Base-by-base conservation (phyloP, 2,888 invertebrate species). In the Platerodrilus igneus region DNA sequence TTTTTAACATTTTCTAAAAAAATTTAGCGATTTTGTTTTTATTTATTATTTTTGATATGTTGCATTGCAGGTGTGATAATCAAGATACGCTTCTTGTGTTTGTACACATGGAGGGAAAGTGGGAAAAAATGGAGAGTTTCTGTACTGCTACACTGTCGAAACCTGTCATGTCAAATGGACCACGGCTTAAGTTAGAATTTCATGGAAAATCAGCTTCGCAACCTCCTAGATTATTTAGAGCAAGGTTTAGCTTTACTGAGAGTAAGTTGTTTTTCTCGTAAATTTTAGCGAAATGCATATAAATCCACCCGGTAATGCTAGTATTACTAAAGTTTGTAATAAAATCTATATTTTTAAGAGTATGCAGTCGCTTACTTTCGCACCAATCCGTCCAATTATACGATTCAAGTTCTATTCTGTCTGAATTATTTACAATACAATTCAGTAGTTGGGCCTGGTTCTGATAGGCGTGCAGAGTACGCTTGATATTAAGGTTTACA, bases 161-260 rank as follows among this genome's bases (percentile, higher is more conserved):
- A 52, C 89, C 90, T 39, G 76, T 95, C 50, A 95, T 96, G 94
- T 95, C 94, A 41, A 90, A 85, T 62, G 89, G 90, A 23, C 86
- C 88, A 31, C 78, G 85, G 57, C 73, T 96, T 60, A 81, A 86
- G 63, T 70, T 96, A 39, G 89, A 92, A 67, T 94, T 94, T 64
- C 77, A 81, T 45, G 89, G 89, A 30, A 75, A 80, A 33, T 74
- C 78, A 56, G 84, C 85, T n/a, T 84, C 86, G 15, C 78, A 84
- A 55, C 79, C 82, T 56, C 81, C 84, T 30, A 81, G 84, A 59
- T 93, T 93, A 46, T 94, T 93, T 69, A 85, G 84, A 63, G 90
- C 92, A 48, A 81, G 83, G 41, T 94, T 88, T 70, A 80, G 80
- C 56, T 94, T 94, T 72, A 81, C 87, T 47, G 88, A 89, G 77